phyloP scores from a whole-genome alignment of 2,888 invertebrate genomes.

The Morpho deidamia region DNA sequence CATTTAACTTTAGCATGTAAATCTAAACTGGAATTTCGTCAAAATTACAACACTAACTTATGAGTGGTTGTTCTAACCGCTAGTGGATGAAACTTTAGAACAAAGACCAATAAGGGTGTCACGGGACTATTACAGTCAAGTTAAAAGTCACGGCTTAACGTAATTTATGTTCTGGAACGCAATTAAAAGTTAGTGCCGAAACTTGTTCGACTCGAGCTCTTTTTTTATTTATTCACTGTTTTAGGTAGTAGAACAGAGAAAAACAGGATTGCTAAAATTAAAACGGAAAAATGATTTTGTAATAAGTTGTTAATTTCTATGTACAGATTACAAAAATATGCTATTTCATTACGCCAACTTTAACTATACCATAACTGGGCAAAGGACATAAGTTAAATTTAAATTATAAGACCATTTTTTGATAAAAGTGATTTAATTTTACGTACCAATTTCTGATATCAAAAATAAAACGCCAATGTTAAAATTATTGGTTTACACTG shows the following conservation, averaged over 20 bases:
- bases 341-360: no score
- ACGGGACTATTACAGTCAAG: not conserved
- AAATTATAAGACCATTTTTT: no score
- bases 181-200: not conserved
- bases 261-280: no score
- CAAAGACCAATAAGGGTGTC: conserved; percentile 7
- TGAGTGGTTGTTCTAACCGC: not conserved
- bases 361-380: no score
- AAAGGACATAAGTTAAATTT: no score
- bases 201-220: not conserved
- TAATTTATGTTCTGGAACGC: conserved; percentile 7
- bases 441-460: no score
- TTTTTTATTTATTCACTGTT: not conserved
- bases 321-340: no score
- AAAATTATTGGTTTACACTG: not conserved
- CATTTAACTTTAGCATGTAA: not conserved
- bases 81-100: conserved; percentile 3
- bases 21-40: conserved; percentile 4
- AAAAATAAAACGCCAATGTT: no score
- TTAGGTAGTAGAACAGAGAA: not conserved
- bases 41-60: not conserved
- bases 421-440: no score
- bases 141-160: conserved; percentile 1
- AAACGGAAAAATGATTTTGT: no score
- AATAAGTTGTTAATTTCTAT: not conserved